Evolutionary conservation across 1,140 invertebrate genomes (phyloP), one percentile per base, ranked within the genome.

Genomic region (Pissodes strobi): DNA sequence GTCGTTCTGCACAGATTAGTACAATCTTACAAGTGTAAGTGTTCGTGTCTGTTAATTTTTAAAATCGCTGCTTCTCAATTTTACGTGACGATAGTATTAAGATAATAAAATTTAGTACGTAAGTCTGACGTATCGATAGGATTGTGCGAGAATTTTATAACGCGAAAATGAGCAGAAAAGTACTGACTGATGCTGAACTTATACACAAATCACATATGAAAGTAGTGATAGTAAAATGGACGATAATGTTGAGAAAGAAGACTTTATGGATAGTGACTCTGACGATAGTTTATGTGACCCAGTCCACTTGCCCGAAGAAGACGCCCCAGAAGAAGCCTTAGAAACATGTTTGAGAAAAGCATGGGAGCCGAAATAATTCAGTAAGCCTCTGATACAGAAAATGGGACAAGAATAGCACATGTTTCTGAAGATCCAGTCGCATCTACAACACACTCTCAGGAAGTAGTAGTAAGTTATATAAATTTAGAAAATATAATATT

Each of bases 241-340:
- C 39, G n/a, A n/a, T n/a, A n/a, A n/a, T 30, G 27, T 30, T 30
- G 27, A 30, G 27, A 30, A 12, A 30, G 27, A 30, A 30, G 27
- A 30, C 27, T 30, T 30, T 30, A 30, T 30, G 12, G 27, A 30
- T 30, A 30, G 27, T 30, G 27, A 30, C 27, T 30, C n/a, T n/a
- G n/a, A n/a, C n/a, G 39, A 41, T 41, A 41, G 39, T 41, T 41
- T 41, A 41, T 41, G 39, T 41, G 39, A 41, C 39, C 39, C 39
- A 41, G 39, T 8, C 39, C 13, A 41, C 39, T n/a, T 41, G 39
- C 39, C 39, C 15, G 13, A 41, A 41, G 13, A 41, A 41, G 39
- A 17, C 39, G 6, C 6, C n/a, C n/a, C n/a, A n/a, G n/a, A n/a
- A n/a, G n/a, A n/a, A n/a, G n/a, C n/a, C n/a, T n/a, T n/a, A n/a